These are phyloP conservation scores for Ictalurus furcatus DNA, from an alignment of 2,113 vertebrate genomes.

Conservation along the genomic window DNA sequence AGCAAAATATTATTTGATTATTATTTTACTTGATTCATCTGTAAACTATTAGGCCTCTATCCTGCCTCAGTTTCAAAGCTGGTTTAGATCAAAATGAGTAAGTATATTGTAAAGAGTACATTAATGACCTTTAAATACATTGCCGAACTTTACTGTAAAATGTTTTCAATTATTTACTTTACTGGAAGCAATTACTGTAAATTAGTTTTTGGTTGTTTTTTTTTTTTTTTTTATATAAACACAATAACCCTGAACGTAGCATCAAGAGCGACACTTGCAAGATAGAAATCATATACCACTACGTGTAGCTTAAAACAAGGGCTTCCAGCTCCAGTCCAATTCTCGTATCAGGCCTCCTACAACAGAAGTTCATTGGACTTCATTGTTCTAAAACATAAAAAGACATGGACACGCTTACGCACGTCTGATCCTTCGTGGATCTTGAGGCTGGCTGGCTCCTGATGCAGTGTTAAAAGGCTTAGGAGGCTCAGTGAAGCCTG, in stretches of 20 bases:
- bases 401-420: constrained; percentile 53
- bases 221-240: no score
- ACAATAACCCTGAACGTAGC: not conserved
- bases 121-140: no score
- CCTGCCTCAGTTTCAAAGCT: not conserved
- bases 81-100: not conserved
- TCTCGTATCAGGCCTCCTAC: not conserved
- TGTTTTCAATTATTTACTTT: not conserved
- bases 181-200: not conserved
- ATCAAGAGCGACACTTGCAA: not conserved
- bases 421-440: constrained; percentile 79
- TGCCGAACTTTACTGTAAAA: no score
- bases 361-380: not conserved
- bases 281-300: not conserved
- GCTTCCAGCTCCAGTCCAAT: not conserved
- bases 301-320: not conserved
- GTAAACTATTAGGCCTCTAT: not conserved
- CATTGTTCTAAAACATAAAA: not conserved
- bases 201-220: no score
- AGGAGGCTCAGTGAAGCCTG: constrained; percentile 54
- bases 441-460: constrained; percentile 61
- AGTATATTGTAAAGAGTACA: not conserved
- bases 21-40: not conserved
- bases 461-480: constrained; percentile 55
- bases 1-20: not conserved